phyloP scores from a whole-genome alignment of 2,797 vertebrate species.

The Anniella stebbinsi region DNA sequence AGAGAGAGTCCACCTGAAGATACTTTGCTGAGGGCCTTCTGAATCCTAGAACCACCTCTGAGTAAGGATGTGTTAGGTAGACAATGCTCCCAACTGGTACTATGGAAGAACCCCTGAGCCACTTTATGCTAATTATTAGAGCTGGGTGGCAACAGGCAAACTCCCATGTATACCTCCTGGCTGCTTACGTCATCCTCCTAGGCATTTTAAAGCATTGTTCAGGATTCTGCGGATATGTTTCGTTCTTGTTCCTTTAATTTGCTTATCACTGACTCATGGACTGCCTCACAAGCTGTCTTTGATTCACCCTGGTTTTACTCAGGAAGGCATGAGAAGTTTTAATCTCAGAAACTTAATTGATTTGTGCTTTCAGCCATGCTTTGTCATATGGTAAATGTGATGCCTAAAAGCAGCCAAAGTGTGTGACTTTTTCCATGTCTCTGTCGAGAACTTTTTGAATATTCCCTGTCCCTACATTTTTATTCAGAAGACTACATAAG shows the following conservation, averaged over 20 bases:
- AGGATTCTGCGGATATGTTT: not conserved
- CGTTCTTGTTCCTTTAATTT: conserved; percentile 11
- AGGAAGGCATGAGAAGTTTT: conserved; percentile 20
- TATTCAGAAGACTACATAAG: conserved; percentile 23
- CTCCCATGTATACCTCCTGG: not conserved
- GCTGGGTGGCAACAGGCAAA: not conserved
- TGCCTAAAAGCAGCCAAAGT: conserved; percentile 5
- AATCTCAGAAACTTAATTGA: conserved; percentile 32
- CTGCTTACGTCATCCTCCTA: not conserved
- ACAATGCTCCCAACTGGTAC: not conserved
- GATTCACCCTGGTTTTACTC: conserved; percentile 23
- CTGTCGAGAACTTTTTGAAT: conserved; percentile 22
- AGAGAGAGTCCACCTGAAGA: not conserved
- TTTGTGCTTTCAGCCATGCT: conserved; percentile 33
- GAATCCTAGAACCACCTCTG: not conserved
- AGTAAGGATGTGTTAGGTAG: not conserved
- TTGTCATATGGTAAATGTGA: conserved; percentile 25
- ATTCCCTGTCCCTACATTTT: conserved; percentile 13
- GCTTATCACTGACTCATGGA: conserved; percentile 24
- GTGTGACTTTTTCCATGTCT: conserved; percentile 12
- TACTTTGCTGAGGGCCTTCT: not conserved
- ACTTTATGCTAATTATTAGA: not conserved
- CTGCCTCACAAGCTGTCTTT: conserved; percentile 22
- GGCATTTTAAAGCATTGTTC: not conserved
- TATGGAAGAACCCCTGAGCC: not conserved